These are phyloP conservation scores for Antheraea yamamai DNA, from an alignment of 2,888 invertebrate genomes.

Conservation along the genomic window DNA sequence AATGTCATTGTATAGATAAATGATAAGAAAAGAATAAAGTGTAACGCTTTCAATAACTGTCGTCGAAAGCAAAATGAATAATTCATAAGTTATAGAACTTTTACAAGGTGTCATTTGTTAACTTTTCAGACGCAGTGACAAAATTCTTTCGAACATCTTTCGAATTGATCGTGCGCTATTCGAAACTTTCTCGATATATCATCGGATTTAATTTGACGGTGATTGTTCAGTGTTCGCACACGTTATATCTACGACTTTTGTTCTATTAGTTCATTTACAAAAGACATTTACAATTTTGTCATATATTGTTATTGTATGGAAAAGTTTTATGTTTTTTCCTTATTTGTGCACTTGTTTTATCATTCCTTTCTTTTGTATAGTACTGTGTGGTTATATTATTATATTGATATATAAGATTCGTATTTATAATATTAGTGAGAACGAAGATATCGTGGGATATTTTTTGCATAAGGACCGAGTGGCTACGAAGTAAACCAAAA, in stretches of 20 bases:
- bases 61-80: constrained; percentile 43
- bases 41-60: constrained; percentile 43
- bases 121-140: constrained; percentile 44
- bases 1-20: constrained; percentile 29
- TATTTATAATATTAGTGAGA: too few species aligned
- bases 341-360: neutral
- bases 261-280: constrained; percentile 1
- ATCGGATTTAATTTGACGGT: constrained; percentile 44
- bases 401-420: too few species aligned
- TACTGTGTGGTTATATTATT: too few species aligned
- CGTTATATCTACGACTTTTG: constrained; percentile 3
- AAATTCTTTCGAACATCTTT: constrained; percentile 41
- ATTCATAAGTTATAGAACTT: constrained; percentile 49
- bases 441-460: too few species aligned
- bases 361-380: neutral
- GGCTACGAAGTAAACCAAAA: too few species aligned
- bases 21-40: constrained; percentile 36
- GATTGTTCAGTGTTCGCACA: constrained; percentile 21
- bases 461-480: too few species aligned
- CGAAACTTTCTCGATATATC: constrained; percentile 54
- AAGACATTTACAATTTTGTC: constrained; percentile 10
- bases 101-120: constrained; percentile 50
- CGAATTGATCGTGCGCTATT: constrained; percentile 41
- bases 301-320: neutral
- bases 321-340: neutral